A percentile compares a stretch with the other conserved stretches of the same genome.
phyloP scores from a whole-genome alignment of 2,888 invertebrate species.

The Keiferia lycopersicella region DNA sequence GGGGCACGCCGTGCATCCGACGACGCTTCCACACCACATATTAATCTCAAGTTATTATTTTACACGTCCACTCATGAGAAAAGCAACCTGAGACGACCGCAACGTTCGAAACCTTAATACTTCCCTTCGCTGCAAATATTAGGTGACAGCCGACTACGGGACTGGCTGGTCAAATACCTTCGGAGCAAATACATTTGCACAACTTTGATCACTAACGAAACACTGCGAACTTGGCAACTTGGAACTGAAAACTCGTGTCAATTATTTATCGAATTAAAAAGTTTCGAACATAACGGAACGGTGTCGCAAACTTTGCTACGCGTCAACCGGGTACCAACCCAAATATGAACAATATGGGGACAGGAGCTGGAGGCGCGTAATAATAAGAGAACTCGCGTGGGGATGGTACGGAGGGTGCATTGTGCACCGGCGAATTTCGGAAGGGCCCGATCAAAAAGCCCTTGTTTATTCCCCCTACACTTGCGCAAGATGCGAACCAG shows the following conservation, averaged over 20 bases:
- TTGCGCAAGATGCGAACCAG: constrained; percentile 81
- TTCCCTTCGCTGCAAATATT: constrained; percentile 80
- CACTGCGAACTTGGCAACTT: constrained; percentile 23
- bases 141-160: constrained; percentile 70
- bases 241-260: neutral
- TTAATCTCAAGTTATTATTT: constrained; percentile 79
- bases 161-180: constrained; percentile 58
- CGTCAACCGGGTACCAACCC: constrained; percentile 73
- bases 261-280: constrained; percentile 25
- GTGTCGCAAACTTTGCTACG: constrained; percentile 58
- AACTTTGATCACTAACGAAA: constrained; percentile 37
- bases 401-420: constrained; percentile 80
- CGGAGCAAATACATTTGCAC: constrained; percentile 59
- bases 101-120: constrained; percentile 80
- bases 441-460: constrained; percentile 75
- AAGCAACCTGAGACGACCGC: constrained; percentile 81
- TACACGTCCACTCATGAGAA: constrained; percentile 81
- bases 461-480: constrained; percentile 76
- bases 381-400: constrained; percentile 80
- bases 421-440: constrained; percentile 80
- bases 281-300: constrained; percentile 47
- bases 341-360: constrained; percentile 79
- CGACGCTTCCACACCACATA: constrained; percentile 67
- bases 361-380: constrained; percentile 76
- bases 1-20: constrained; percentile 59